A percentile compares a stretch with the other conserved stretches of the same genome.
These are phyloP conservation scores for Drosophila mojavensis DNA, from an alignment of 1,140 invertebrate species.

Conservation along the genomic window DNA sequence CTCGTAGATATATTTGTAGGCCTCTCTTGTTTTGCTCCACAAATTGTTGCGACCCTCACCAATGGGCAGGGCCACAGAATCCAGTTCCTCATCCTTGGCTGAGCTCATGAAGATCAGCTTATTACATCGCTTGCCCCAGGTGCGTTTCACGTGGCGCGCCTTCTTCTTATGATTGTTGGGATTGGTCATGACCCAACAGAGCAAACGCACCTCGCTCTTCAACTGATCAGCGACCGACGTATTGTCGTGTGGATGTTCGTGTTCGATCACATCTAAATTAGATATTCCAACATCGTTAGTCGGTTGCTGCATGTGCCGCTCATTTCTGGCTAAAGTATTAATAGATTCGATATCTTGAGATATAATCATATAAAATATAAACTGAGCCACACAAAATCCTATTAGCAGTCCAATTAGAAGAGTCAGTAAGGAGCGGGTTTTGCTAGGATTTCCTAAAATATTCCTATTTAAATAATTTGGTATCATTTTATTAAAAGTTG, in stretches of 20 bases:
- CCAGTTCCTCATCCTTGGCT: conserved; percentile 87
- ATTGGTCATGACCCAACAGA: conserved; percentile 98
- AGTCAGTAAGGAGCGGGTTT: conserved; percentile 89
- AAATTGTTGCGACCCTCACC: conserved; percentile 94
- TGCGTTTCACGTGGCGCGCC: conserved; percentile 93
- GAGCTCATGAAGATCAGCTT: conserved; percentile 95
- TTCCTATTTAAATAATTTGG: background rate
- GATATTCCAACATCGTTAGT: conserved; percentile 56
- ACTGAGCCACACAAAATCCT: conserved; percentile 16
- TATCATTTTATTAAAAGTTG: background rate
- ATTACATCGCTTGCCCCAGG: conserved; percentile 97
- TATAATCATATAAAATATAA: conserved; percentile 14
- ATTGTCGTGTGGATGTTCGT: conserved; percentile 78
- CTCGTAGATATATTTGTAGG: conserved; percentile 94
- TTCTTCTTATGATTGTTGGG: conserved; percentile 84
- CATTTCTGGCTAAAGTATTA: background rate
- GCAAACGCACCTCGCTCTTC: conserved; percentile 89
- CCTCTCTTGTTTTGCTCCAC: conserved; percentile 97
- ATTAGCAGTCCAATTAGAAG: conserved; percentile 87
- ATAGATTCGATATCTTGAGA: conserved; percentile 2
- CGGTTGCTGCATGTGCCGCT: background rate
- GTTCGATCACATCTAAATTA: conserved; percentile 77
- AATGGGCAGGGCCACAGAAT: conserved; percentile 84
- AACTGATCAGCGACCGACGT: conserved; percentile 83
- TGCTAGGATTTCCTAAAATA: background rate